A percentile compares a stretch with the other conserved stretches of the same genome.
These are phyloP conservation scores for Apomyelois bistriatella DNA, from an alignment of 2,888 invertebrate genomes.

Conservation along the genomic window DNA sequence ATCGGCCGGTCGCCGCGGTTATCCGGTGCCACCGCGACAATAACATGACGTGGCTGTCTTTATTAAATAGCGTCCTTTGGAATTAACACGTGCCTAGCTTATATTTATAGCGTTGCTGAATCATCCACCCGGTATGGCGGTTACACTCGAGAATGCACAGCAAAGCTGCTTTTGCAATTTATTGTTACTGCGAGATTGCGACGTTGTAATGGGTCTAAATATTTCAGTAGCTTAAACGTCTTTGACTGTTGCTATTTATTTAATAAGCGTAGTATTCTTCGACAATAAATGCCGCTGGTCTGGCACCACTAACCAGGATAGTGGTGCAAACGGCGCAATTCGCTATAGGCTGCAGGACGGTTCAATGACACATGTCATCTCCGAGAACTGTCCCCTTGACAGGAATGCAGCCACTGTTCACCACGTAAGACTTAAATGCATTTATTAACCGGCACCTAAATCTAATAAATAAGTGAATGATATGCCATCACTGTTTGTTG, in stretches of 20 bases:
- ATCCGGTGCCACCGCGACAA: slow-evolving; percentile 75
- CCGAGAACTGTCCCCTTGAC: slow-evolving; percentile 43
- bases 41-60: slow-evolving; percentile 75
- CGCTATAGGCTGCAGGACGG: slow-evolving; percentile 55
- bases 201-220: slow-evolving; percentile 14
- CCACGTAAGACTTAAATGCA: slow-evolving; percentile 27
- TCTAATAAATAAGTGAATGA: background rate
- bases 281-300: too few species aligned
- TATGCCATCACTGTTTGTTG: too few species aligned
- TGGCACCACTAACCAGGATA: slow-evolving; percentile 56
- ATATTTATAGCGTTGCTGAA: slow-evolving; percentile 62
- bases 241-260: background rate
- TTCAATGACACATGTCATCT: slow-evolving; percentile 64
- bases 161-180: slow-evolving; percentile 15
- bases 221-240: slow-evolving; percentile 14
- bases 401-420: slow-evolving; percentile 58
- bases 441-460: background rate
- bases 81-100: slow-evolving; percentile 64
- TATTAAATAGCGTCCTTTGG: slow-evolving; percentile 69
- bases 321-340: slow-evolving; percentile 59
- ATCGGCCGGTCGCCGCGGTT: slow-evolving; percentile 69
- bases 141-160: slow-evolving; percentile 32
- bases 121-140: slow-evolving; percentile 51
- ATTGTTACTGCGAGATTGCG: slow-evolving; percentile 21
- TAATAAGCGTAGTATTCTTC: too few species aligned